Evolutionary conservation across 2,888 invertebrate genomes (phyloP).

Genomic region (Nomada flava): DNA sequence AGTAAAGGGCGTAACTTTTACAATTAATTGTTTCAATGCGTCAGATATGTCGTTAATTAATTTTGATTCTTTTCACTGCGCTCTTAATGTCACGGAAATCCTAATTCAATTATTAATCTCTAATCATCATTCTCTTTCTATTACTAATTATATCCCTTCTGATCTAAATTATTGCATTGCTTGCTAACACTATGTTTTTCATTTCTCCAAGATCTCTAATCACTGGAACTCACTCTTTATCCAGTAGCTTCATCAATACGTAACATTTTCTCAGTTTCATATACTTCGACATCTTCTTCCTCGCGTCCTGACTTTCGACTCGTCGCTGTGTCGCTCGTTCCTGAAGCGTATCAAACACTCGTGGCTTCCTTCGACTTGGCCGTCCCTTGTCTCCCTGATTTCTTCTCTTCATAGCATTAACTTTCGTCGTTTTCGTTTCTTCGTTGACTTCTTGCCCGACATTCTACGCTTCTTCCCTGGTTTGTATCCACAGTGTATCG

Average conservation of each 20-base stretch:
- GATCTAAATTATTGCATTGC: no score
- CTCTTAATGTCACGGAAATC: not conserved
- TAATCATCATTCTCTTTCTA: no score
- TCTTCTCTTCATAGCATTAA: constrained; percentile 43
- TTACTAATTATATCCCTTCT: no score
- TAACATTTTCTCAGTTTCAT: constrained; percentile 21
- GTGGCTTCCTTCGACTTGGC: constrained; percentile 6
- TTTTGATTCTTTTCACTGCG: not conserved
- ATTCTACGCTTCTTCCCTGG: not conserved
- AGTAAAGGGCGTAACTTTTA: constrained; percentile 7
- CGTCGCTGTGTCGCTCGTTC: constrained; percentile 29
- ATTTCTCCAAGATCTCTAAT: not conserved
- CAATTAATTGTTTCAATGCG: constrained; percentile 22
- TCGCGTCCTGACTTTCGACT: constrained; percentile 25
- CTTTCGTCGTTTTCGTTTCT: constrained; percentile 28
- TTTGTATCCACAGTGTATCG: constrained; percentile 16
- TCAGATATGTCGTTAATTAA: constrained; percentile 50
- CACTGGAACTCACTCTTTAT: constrained; percentile 24
- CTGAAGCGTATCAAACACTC: constrained; percentile 54
- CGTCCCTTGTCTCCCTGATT: constrained; percentile 23
- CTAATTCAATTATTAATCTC: not conserved
- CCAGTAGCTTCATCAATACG: constrained; percentile 36
- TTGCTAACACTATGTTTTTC: no score
- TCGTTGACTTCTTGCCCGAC: constrained; percentile 5
- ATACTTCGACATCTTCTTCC: constrained; percentile 30